Conservation (phyloP, 2,797 vertebrate species). For the Meriones psammophilus region DNA sequence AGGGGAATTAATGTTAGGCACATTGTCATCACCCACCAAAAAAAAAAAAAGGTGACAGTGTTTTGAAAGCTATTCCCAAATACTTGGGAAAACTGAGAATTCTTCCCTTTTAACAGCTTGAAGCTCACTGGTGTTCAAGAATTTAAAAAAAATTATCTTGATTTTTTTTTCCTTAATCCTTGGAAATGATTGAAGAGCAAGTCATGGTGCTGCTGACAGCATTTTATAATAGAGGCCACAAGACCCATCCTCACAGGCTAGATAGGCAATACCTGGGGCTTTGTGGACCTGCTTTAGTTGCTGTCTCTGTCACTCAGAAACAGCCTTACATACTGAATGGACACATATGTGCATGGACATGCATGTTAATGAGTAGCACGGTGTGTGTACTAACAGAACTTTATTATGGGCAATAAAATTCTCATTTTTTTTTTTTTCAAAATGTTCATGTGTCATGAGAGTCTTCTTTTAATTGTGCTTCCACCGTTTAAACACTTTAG, state of each 20-base stretch:
- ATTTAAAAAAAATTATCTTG: constrained; percentile 65
- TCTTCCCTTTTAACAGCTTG: constrained; percentile 73
- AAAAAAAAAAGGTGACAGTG: constrained; percentile 70
- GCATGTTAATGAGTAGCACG: not conserved
- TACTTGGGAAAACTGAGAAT: constrained; percentile 76
- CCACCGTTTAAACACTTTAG: not conserved
- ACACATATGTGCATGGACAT: not conserved
- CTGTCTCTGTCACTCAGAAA: not conserved
- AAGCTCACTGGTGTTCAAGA: constrained; percentile 64
- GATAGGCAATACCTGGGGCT: not conserved
- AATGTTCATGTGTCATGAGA: constrained; percentile 2
- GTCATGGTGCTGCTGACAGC: not conserved
- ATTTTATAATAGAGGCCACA: not conserved
- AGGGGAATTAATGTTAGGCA: constrained; percentile 77
- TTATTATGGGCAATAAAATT: not conserved
- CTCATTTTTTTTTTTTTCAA: constrained; percentile 50
- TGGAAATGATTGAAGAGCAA: constrained; percentile 42
- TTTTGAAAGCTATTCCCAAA: constrained; percentile 82
- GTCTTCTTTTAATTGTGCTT: not conserved
- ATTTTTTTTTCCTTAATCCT: not conserved
- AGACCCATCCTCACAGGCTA: not conserved
- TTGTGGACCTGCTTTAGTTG: not conserved
- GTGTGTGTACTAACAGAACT: not conserved
- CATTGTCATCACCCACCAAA: constrained; percentile 75
- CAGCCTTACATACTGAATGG: rapidly evolving